Evolutionary conservation across 2,888 invertebrate species (phyloP), one percentile per base, ranked within the genome.

Genomic region (Atethmia centrago): DNA sequence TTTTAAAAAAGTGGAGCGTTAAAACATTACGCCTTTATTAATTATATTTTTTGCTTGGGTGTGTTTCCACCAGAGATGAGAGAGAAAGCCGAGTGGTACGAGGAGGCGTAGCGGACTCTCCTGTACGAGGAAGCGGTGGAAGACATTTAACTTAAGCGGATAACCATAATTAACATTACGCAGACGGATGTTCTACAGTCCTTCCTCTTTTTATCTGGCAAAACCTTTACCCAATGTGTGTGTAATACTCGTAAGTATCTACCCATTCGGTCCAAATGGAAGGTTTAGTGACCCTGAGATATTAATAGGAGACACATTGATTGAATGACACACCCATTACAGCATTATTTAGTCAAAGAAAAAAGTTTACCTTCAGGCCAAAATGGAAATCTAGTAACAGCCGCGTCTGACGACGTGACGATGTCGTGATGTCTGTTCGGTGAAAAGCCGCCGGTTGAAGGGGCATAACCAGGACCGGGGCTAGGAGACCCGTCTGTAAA

Each of bases 351-450:
- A 55, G 3, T 40, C n/a, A n/a, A 53, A 28, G 12, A 21, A 45
- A 59, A 51, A 42, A 14, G 12, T 25, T 42, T 80, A 95, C 95
- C 95, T 87, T 95, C 95, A 75, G 93, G 86, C 95, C 95, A 95
- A 76, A 94, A 95, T 3, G 94, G 89, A 75, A 93, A 95, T 80
- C 95, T 88, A 16, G 95, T 90, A 16, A 94, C 93, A 2, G 94
- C 93, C 10, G 94, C 90, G 69, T 96, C 95, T 0, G 95, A 95
- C 0, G 96, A 95, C 9, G 95, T 93, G 56, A 95, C 95, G 14
- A 95, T 92, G 72, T 96, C 96, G 77, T 95, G 95, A 77, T 95
- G 95, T 53, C 96, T 91, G 72, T 89, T 92, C 2, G 96, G 96
- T 31, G 96, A 95, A 77, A 93, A 95, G 0, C 93, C 94, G 0